Base-by-base conservation (phyloP, 2,888 invertebrate species). In the Brenthis daphne region DNA sequence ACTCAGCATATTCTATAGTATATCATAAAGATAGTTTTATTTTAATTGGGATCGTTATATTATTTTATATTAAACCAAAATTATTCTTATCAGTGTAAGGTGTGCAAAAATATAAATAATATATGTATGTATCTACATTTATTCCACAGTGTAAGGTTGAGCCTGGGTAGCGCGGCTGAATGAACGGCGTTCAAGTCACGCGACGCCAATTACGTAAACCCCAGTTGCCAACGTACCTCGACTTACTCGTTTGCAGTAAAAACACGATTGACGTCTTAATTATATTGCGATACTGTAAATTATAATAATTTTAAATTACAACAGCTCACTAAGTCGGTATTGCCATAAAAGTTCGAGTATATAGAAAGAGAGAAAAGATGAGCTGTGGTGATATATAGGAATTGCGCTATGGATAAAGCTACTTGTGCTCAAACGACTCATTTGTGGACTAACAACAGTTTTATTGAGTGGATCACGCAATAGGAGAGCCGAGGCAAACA, bases 401-500 rank as follows among this genome's bases (percentile, higher is more conserved):
- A 29, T 3, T 50, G 48, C 29, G n/a, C n/a, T 14, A 60, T 29
- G 11, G 48, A 51, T 20, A 56, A 37, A 65, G 60, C 16, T 65
- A 24, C 48, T 66, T 47, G 55, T 66, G 33, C 60, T 66, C 33
- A 29, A 60, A 60, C 60, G 60, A 54, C 16, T 63, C 56, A 60
- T 63, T 43, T 29, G 83, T 82, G 80, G 80, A 81, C 58, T 79
- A 83, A 84, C 84, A 85, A 81, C 85, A 84, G 85, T 87, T 88
- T 86, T 88, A 89, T 89, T 85, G 85, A 85, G 86, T 83, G 80
- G 81, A 85, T 86, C 90, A 86, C 89, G 90, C 88, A 89, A 88
- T 86, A 84, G 85, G 80, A 82, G 80, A 81, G 81, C 74, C 88
- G 89, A 91, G 91, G 90, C 88, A 85, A 90, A 86, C 91, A 85